phyloP scores from a whole-genome alignment of 1,140 invertebrate species.

The Asobara japonica region DNA sequence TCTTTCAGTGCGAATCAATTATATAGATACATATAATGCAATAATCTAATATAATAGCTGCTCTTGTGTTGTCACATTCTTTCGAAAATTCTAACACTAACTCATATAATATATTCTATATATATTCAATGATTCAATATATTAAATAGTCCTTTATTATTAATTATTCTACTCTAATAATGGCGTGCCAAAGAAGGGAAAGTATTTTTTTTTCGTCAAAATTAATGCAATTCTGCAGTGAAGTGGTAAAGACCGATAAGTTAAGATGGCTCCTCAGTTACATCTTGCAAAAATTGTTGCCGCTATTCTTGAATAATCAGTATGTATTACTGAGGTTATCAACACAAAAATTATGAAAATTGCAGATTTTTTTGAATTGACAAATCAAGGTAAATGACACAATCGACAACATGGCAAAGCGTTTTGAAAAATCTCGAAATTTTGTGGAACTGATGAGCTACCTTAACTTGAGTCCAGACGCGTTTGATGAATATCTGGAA shows the following conservation, averaged over 20 bases:
- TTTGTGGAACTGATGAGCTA: too few relatives aligned
- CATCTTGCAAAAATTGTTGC: too few relatives aligned
- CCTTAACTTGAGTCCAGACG: too few relatives aligned
- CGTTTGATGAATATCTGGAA: too few relatives aligned
- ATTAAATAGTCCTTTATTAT: conserved; percentile 50
- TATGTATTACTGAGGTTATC: too few relatives aligned
- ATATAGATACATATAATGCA: conserved; percentile 26
- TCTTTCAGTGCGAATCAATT: conserved; percentile 32
- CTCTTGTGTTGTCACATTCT: conserved; percentile 44
- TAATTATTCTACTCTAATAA: conserved; percentile 47
- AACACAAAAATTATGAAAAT: background rate
- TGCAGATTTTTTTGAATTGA: too few relatives aligned
- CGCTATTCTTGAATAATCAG: too few relatives aligned
- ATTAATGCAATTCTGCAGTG: background rate
- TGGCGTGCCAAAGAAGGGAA: conserved; percentile 38
- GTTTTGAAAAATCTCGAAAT: too few relatives aligned
- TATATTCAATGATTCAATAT: conserved; percentile 50
- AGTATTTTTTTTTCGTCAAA: background rate
- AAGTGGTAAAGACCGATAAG: too few relatives aligned
- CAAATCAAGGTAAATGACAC: too few relatives aligned
- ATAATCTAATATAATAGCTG: conserved; percentile 48
- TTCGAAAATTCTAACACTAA: conserved; percentile 37
- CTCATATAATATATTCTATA: conserved; percentile 48
- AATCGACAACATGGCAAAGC: too few relatives aligned
- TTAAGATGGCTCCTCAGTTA: too few relatives aligned